phyloP scores from a whole-genome alignment of 2,797 vertebrate species.

The Naso thynnoides region DNA sequence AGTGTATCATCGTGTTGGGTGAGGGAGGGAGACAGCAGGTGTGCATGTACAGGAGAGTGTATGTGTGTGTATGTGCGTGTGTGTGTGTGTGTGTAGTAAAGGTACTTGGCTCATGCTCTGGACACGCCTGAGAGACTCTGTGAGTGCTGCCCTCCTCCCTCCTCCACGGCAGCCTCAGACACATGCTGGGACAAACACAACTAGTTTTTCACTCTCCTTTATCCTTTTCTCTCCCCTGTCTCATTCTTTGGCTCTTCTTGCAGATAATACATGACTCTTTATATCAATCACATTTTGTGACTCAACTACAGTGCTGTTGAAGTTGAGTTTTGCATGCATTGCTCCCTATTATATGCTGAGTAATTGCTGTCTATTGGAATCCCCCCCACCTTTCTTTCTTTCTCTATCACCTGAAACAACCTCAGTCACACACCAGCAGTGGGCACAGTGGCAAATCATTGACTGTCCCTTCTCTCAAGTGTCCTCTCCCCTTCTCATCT shows the following conservation, averaged over 20 bases:
- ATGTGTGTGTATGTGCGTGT: constrained; percentile 2
- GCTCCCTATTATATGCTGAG: constrained; percentile 54
- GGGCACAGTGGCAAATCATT: constrained; percentile 8
- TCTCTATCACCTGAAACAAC: constrained; percentile 45
- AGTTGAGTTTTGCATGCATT: constrained; percentile 22
- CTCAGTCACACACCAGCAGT: constrained; percentile 18
- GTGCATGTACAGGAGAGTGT: constrained; percentile 18
- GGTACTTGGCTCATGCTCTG: constrained; percentile 76
- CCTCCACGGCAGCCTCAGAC: constrained; percentile 66
- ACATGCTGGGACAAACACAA: constrained; percentile 75
- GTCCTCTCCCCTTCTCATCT: constrained; percentile 27
- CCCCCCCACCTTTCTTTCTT: not conserved
- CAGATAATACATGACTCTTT: constrained; percentile 51
- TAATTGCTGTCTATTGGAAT: constrained; percentile 45
- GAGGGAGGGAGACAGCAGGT: constrained; percentile 40
- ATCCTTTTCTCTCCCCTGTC: constrained; percentile 34
- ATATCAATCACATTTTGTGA: constrained; percentile 34
- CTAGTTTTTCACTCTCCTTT: constrained; percentile 68
- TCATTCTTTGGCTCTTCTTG: constrained; percentile 51
- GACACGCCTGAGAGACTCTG: constrained; percentile 80
- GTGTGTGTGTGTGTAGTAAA: constrained; percentile 39
- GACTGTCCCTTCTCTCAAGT: constrained; percentile 3
- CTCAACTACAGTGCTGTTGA: constrained; percentile 34
- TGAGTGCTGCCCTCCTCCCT: constrained; percentile 77
- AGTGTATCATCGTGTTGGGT: constrained; percentile 14